Base-by-base conservation (phyloP, 2,888 invertebrate genomes). In the Hybos culiciformis region DNA sequence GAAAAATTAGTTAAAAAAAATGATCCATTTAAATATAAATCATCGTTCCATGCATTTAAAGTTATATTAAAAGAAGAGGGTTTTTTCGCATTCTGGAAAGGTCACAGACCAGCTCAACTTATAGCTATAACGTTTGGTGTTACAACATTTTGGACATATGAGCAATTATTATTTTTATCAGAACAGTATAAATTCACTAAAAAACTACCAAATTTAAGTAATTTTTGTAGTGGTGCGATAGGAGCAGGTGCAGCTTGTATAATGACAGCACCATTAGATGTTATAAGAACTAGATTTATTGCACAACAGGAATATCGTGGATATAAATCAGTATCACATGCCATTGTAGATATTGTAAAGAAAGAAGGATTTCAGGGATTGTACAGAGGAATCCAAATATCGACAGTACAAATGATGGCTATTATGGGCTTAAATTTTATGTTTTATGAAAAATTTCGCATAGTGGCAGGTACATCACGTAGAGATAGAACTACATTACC, bases 71-170 rank as follows among this genome's bases (percentile, higher is more conserved):
- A 70, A 53, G 96, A 96, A 61, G 98, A 94, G 75, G 84, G 92
- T 0, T 11, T 81, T 3, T 55, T 63, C 11, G 85, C 94, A 1
- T 74, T 98, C 48, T 98, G 97, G 98, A 97, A 96, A 63, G 98
- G 97, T 6, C 96, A 96, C 62, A 70, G 90, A 50, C 90, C 96
- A 4, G 96, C 93, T 1, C 97, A 98, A 65, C 68, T 83, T 32
- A 70, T 98, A 12, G 96, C 96, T 33, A 73, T 92, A 48, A 67
- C 79, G 6, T 98, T 88, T 66, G 96, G 94, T 6, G 67, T 83
- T 20, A 70, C 77, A 42, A 92, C 93, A 66, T 92, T 93, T 61
- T 74, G 76, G 61, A 70, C 71, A 2, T 80, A 75, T 53, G 80
- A 77, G 62, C 70, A 70, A 55, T 55, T 73, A 47, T 63, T 54